Evolutionary conservation across 1,140 invertebrate genomes (phyloP).

Genomic region (Rhagoletis zephyria): DNA sequence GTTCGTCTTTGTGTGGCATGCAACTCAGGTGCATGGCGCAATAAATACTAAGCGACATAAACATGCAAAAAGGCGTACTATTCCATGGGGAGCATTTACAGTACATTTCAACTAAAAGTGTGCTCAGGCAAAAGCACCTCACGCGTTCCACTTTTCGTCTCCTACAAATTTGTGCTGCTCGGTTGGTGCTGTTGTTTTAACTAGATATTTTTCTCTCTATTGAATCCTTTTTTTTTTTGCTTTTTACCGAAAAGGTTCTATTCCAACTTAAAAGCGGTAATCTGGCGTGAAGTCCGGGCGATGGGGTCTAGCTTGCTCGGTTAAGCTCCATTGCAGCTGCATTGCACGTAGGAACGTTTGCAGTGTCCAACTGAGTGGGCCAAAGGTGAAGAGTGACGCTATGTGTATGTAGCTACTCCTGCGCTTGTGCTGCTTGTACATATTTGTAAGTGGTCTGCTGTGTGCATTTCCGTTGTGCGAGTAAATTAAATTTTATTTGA

Average conservation of each 20-base stretch:
- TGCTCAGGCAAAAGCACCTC: neutral
- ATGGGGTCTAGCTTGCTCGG: neutral
- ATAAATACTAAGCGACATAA: slow-evolving; percentile 52
- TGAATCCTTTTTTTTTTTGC: neutral
- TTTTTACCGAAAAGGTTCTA: neutral
- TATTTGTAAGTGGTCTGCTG: slow-evolving; percentile 49
- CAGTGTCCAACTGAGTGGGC: neutral
- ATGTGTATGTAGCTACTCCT: neutral
- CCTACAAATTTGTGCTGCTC: slow-evolving; percentile 21
- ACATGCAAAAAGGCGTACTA: slow-evolving; percentile 42
- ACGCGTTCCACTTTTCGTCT: neutral
- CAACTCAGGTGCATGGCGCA: slow-evolving; percentile 40
- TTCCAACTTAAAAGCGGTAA: slow-evolving; percentile 25
- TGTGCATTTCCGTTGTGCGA: slow-evolving; percentile 48
- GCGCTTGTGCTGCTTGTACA: neutral
- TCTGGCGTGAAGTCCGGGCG: neutral
- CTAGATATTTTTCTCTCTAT: neutral
- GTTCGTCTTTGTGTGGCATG: slow-evolving; percentile 42
- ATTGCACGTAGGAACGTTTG: slow-evolving; percentile 31
- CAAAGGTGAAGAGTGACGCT: neutral
- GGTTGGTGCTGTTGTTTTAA: slow-evolving; percentile 21
- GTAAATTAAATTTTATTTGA: slow-evolving; percentile 53
- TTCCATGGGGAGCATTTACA: slow-evolving; percentile 46
- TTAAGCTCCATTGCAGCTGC: slow-evolving; percentile 31
- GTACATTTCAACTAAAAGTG: slow-evolving; percentile 46